These are phyloP conservation scores for Centrocercus urophasianus DNA, from an alignment of 2,113 vertebrate species.

Conservation along the genomic window DNA sequence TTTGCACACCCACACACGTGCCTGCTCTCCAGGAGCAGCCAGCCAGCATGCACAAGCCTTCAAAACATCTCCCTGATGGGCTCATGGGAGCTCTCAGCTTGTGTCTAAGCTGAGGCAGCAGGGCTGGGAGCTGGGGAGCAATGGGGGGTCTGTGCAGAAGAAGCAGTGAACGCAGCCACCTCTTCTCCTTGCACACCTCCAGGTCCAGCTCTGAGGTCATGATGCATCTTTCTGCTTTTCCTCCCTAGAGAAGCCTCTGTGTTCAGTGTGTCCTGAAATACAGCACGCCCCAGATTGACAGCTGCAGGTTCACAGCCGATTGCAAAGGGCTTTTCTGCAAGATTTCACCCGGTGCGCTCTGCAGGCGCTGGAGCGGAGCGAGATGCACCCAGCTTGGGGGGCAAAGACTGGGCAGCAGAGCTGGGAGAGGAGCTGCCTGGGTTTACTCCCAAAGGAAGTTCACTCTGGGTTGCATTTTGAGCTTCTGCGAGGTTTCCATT, in stretches of 20 bases:
- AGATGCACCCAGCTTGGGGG: neutral
- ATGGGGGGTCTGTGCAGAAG: neutral
- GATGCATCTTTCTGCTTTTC: neutral
- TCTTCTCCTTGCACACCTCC: neutral
- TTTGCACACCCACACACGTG: neutral
- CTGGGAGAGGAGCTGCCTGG: neutral
- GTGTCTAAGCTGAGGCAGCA: neutral
- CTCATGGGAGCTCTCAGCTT: neutral
- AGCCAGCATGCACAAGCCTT: fast-evolving
- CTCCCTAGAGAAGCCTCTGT: neutral
- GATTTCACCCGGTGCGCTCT: neutral
- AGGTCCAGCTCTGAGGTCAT: neutral
- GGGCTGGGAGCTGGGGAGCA: neutral
- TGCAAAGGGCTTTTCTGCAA: neutral
- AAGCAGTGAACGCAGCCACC: neutral
- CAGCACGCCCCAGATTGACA: neutral
- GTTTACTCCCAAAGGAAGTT: neutral
- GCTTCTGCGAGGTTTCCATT: neutral
- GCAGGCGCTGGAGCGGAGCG: neutral
- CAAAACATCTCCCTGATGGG: neutral
- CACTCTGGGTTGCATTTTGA: neutral
- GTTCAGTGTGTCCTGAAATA: neutral
- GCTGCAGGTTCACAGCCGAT: neutral
- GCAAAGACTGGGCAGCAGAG: neutral
- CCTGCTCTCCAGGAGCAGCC: neutral